phyloP scores from a whole-genome alignment of 2,113 vertebrate species.

The Daboia siamensis region DNA sequence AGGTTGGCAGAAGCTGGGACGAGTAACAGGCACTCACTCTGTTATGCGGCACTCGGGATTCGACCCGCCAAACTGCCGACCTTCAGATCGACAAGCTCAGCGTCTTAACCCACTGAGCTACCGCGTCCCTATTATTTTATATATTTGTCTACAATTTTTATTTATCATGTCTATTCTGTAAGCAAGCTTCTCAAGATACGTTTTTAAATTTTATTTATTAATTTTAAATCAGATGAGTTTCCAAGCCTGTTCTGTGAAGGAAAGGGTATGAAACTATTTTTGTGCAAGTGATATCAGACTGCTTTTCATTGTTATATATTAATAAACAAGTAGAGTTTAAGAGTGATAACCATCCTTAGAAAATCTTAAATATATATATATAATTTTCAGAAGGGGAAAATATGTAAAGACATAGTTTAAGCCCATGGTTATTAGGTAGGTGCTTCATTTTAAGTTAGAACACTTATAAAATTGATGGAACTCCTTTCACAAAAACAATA shows the following conservation, averaged over 20 bases:
- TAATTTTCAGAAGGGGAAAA: constrained; percentile 60
- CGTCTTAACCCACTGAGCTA: no score
- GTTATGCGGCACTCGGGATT: no score
- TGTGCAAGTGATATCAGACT: neutral
- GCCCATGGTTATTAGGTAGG: constrained; percentile 62
- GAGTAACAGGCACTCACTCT: no score
- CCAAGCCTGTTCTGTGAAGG: neutral
- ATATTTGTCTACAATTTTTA: neutral
- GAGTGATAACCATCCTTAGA: constrained; percentile 32
- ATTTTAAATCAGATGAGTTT: neutral
- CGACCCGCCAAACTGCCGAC: no score
- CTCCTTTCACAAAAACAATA: constrained; percentile 60
- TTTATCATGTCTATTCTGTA: neutral
- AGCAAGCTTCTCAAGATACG: neutral
- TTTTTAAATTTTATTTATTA: neutral
- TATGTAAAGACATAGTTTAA: constrained; percentile 58
- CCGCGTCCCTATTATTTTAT: neutral
- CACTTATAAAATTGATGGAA: constrained; percentile 66
- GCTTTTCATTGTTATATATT: neutral
- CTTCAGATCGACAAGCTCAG: no score
- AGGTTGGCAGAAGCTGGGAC: no score
- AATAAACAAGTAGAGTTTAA: constrained; percentile 30
- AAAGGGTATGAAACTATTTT: neutral
- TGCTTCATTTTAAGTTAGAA: constrained; percentile 61
- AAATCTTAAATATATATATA: constrained; percentile 61